Percentiles rank a stretch among this genome's conserved stretches.
Conservation (phyloP, 2,888 invertebrate genomes). For the Matsumyia berberina region DNA sequence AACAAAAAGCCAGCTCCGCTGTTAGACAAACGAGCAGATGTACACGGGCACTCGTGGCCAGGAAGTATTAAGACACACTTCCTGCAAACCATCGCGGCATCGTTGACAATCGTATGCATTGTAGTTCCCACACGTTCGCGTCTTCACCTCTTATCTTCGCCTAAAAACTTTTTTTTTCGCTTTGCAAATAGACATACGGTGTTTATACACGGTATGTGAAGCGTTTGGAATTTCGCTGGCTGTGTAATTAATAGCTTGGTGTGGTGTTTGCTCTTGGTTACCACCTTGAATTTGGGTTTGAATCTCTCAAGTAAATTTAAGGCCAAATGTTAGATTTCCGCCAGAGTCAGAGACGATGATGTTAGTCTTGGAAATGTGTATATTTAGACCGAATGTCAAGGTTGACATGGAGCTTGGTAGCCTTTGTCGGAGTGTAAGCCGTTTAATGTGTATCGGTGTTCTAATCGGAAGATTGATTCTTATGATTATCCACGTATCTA, state of each 20-base stretch:
- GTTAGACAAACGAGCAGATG: constrained; percentile 33
- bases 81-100: constrained; percentile 22
- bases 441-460: too few relatives aligned
- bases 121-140: constrained; percentile 10
- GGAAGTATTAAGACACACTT: constrained; percentile 47
- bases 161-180: constrained; percentile 11
- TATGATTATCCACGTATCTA: too few relatives aligned
- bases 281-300: constrained; percentile 34
- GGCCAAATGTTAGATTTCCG: constrained; percentile 5
- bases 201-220: constrained; percentile 24
- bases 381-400: constrained; percentile 12
- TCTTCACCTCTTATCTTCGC: constrained; percentile 33
- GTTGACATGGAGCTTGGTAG: too few relatives aligned
- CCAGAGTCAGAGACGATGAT: neutral
- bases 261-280: constrained; percentile 20
- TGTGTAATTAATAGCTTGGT: constrained; percentile 25
- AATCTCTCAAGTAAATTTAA: constrained; percentile 29
- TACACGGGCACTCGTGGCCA: neutral
- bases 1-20: neutral
- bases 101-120: constrained; percentile 40
- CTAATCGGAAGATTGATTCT: too few relatives aligned
- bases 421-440: too few relatives aligned
- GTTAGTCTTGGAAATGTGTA: constrained; percentile 5
- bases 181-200: constrained; percentile 38
- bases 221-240: neutral